Evolutionary conservation across 2,113 vertebrate species (phyloP), one percentile per base, ranked within the genome.

Genomic region (Eurystomus gularis): DNA sequence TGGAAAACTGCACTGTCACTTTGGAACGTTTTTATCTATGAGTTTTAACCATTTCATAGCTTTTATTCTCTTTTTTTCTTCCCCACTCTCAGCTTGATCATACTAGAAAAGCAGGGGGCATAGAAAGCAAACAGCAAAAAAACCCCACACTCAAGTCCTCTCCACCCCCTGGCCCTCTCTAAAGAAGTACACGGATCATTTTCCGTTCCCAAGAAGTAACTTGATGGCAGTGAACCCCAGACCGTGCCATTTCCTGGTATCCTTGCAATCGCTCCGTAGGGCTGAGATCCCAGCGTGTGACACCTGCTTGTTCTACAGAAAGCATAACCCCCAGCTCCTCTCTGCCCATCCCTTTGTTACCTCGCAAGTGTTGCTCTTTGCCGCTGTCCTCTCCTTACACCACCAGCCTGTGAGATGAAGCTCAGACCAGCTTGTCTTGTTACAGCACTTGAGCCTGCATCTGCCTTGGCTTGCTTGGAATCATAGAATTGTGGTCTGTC

Each of bases 261-360:
- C 69, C 37, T 31, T 37, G 61, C 42, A 51, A 33, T 37, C 11
- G 8, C 10, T 37, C 33, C 39, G 13, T n/a, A 39, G 31, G 61
- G 13, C 29, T 61, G 51, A 33, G 51, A 75, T 21, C 26, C 17
- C 79, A 44, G 51, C 0, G 0, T 13, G 24, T 33, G 57, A 25
- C 40, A 21, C 39, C 35, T 16, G 12, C 17, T 65, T 35, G 7
- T 66, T 3, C 20, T 18, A 28, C 10, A 33, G 20, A 31, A 69
- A 54, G 24, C 17, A 6, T 2, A 17, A 15, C 13, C 18, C 13
- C 0, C 0, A 68, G 19, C 17, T 49, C 44, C 54, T 69, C 21
- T 40, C 51, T 26, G 39, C 19, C 49, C 26, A 21, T 20, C 8
- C 58, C 46, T 73, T 69, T 19, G 4, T 39, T 6, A 35, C 37